Evolutionary conservation across 2,113 vertebrate genomes (phyloP).

Genomic region (Taxidea taxus): DNA sequence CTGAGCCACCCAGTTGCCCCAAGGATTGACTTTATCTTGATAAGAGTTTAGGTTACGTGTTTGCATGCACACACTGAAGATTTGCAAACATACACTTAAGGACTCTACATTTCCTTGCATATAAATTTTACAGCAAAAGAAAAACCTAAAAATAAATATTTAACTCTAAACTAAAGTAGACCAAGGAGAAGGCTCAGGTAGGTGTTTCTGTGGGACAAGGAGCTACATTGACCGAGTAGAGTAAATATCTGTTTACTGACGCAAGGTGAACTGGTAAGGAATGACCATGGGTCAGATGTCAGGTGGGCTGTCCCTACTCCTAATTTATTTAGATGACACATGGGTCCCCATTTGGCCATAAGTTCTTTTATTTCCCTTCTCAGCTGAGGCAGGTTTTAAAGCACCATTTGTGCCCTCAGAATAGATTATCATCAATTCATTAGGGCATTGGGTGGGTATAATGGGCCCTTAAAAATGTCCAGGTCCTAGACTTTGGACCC

Average conservation of each 20-base stretch:
- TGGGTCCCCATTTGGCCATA: background rate
- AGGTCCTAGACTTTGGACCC: background rate
- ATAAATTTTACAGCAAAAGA: background rate
- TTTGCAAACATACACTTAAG: background rate
- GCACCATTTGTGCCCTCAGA: background rate
- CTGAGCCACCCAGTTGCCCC: background rate
- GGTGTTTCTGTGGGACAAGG: background rate
- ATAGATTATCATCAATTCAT: background rate
- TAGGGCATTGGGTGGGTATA: background rate
- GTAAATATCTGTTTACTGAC: background rate
- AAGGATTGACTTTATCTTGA: background rate
- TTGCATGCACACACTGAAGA: background rate
- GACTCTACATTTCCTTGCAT: background rate
- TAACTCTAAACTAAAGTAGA: background rate
- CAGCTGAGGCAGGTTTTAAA: background rate
- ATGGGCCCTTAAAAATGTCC: background rate
- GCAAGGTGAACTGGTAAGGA: background rate
- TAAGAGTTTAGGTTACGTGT: background rate
- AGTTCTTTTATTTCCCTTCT: background rate
- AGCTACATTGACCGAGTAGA: too few relatives aligned
- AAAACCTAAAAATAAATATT: background rate
- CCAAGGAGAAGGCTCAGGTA: accelerated
- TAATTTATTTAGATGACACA: background rate
- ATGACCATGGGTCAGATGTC: too few relatives aligned
- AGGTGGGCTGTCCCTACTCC: too few relatives aligned